Evolutionary conservation across 23 tunicate species (phyloP).

Genomic region (Oikopleura vanhoeffeni): DNA sequence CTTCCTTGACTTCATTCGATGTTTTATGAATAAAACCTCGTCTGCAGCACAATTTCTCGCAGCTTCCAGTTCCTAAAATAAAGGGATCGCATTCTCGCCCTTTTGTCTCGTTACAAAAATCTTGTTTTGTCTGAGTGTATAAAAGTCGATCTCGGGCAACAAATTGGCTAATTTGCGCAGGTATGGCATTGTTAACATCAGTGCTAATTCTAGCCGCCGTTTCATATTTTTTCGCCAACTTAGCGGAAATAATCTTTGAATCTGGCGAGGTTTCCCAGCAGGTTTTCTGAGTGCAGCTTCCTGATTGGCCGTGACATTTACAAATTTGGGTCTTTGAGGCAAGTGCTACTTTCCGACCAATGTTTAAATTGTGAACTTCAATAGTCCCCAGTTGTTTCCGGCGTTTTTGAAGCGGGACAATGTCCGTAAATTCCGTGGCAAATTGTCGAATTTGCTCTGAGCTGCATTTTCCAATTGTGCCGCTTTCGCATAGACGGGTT

Average conservation of each 20-base stretch:
- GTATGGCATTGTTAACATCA: neutral
- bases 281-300: slow-evolving; percentile 13
- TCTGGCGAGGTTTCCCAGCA: neutral
- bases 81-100: neutral
- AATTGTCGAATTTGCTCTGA: neutral
- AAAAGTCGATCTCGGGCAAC: neutral
- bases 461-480: neutral
- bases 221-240: neutral
- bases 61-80: neutral
- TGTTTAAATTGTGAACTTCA: neutral
- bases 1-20: neutral
- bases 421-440: slow-evolving; percentile 4
- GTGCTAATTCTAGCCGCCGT: neutral
- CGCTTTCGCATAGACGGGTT: neutral
- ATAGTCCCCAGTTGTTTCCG: neutral
- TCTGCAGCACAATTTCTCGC: neutral
- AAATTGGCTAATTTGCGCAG: neutral
- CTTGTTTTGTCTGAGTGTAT: neutral
- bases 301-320: slow-evolving; percentile 11
- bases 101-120: neutral
- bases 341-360: neutral
- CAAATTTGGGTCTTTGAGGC: neutral
- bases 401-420: neutral
- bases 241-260: neutral
- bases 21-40: neutral